These are phyloP conservation scores for Penaeus monodon DNA, from an alignment of 2,888 invertebrate genomes.

Conservation along the genomic window DNA sequence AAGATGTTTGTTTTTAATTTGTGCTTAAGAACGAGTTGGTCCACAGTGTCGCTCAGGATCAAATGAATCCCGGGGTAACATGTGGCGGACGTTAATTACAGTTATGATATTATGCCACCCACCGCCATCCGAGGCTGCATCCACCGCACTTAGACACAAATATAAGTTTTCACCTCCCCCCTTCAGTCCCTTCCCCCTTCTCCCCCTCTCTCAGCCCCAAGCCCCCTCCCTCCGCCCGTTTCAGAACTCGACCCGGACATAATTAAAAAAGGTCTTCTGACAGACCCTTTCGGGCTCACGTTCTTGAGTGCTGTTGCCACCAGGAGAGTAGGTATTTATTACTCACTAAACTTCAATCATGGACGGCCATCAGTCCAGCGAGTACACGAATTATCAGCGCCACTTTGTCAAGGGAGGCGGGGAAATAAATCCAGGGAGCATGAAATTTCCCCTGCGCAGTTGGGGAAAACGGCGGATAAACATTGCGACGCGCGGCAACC, in stretches of 20 bases:
- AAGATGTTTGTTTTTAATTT: too few relatives aligned
- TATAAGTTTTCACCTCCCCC: background rate
- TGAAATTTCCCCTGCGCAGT: background rate
- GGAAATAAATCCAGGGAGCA: background rate
- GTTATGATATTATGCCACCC: background rate
- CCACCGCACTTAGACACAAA: background rate
- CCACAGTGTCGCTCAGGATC: too few relatives aligned
- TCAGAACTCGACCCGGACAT: conserved; percentile 29
- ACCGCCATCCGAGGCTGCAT: background rate
- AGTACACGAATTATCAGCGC: too few relatives aligned
- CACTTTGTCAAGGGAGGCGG: background rate
- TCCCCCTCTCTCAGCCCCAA: background rate
- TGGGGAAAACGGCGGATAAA: background rate
- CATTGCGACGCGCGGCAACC: conserved; percentile 9
- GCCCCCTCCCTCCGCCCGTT: background rate
- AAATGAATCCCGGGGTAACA: too few relatives aligned
- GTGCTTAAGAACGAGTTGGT: too few relatives aligned
- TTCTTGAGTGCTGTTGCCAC: conserved; percentile 9
- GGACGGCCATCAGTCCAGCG: too few relatives aligned
- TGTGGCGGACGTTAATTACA: too few relatives aligned
- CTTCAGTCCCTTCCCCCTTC: background rate
- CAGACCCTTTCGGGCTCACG: conserved; percentile 10
- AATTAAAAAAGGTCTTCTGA: conserved; percentile 30
- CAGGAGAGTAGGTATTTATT: background rate
- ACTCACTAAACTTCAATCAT: background rate